Evolutionary conservation across 2,113 vertebrate species (phyloP).

Genomic region (Taurulus bubalis): DNA sequence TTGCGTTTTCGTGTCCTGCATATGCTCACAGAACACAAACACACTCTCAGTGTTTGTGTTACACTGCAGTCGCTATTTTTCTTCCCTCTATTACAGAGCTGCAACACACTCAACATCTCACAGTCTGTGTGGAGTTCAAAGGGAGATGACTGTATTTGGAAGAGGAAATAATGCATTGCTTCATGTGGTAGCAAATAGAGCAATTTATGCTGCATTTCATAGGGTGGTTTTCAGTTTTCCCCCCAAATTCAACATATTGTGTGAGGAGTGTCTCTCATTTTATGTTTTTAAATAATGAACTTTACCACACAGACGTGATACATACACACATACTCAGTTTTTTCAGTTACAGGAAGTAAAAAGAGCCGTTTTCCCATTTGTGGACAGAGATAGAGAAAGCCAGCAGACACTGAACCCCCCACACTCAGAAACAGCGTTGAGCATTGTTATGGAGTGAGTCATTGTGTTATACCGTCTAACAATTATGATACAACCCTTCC

Average conservation of each 20-base stretch:
- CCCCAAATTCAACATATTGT: neutral
- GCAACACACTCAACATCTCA: slow-evolving; percentile 2
- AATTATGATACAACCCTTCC: slow-evolving; percentile 6
- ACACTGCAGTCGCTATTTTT: slow-evolving; percentile 5
- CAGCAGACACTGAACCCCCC: slow-evolving; percentile 4
- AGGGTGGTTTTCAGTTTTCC: neutral
- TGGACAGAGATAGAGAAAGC: slow-evolving; percentile 1
- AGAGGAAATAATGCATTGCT: neutral
- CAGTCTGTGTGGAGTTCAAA: neutral
- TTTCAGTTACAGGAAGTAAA: neutral
- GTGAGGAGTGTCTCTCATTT: neutral
- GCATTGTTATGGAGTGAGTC: slow-evolving; percentile 22
- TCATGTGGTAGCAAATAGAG: neutral
- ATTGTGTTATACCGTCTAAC: slow-evolving; percentile 15
- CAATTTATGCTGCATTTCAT: neutral
- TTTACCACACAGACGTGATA: neutral
- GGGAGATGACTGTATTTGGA: neutral
- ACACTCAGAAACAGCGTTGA: neutral
- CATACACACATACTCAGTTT: neutral
- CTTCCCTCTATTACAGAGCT: slow-evolving; percentile 1
- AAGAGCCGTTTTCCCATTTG: slow-evolving; percentile 37
- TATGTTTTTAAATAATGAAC: neutral
- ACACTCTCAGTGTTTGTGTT: slow-evolving; percentile 13
- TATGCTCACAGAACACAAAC: neutral
- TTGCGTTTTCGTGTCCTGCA: neutral